A percentile compares a stretch with the other conserved stretches of the same genome.
These are phyloP conservation scores for Sialia sialis DNA, from an alignment of 2,113 vertebrate species.

Conservation along the genomic window DNA sequence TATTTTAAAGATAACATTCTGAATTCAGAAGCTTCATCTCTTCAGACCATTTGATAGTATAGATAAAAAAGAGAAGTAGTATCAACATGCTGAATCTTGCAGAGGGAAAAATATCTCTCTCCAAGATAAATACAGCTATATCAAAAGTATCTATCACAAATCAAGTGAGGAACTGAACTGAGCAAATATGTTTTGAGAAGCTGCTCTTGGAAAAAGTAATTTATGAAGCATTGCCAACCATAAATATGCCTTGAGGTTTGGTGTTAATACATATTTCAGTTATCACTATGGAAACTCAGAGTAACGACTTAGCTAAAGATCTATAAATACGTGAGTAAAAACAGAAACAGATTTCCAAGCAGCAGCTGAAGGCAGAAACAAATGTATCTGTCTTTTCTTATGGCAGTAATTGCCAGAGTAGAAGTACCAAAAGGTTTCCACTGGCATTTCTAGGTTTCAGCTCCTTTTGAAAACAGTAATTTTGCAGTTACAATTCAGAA, in stretches of 20 bases:
- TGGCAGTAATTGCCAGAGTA: background rate
- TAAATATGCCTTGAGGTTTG: slow-evolving; percentile 54
- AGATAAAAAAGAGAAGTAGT: background rate
- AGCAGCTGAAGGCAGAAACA: slow-evolving; percentile 18
- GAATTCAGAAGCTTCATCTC: background rate
- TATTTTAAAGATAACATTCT: background rate
- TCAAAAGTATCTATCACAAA: slow-evolving; percentile 40
- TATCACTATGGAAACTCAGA: slow-evolving; percentile 59
- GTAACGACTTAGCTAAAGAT: slow-evolving; percentile 39
- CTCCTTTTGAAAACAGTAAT: background rate
- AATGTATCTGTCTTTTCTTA: slow-evolving; percentile 39
- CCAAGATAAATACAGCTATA: slow-evolving; percentile 17
- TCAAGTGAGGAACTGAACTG: slow-evolving; percentile 44
- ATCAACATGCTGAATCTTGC: background rate
- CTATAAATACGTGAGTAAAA: slow-evolving; percentile 46
- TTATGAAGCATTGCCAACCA: slow-evolving; percentile 39
- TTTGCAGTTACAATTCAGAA: background rate
- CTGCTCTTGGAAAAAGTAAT: slow-evolving; percentile 43
- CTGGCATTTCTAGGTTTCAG: background rate
- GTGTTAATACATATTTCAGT: slow-evolving; percentile 57
- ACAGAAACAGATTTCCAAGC: slow-evolving; percentile 40
- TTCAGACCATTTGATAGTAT: background rate
- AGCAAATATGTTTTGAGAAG: slow-evolving; percentile 56
- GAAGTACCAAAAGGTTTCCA: slow-evolving; percentile 22
- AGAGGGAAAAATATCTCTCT: background rate